Conservation (phyloP, 2,797 vertebrate genomes). For the Coreius guichenoti region DNA sequence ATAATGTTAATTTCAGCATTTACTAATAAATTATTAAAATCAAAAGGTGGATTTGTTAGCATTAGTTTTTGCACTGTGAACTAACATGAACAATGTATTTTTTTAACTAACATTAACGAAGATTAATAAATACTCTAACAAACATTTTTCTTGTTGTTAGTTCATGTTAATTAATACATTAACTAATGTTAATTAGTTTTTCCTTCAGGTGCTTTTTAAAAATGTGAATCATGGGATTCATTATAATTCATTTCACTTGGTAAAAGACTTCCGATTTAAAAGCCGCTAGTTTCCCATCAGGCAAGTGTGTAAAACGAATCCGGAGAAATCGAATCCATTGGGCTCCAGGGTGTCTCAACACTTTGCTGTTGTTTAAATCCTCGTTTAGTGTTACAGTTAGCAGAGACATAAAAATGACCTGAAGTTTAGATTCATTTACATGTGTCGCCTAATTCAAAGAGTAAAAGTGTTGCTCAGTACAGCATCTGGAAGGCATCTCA, state of each 20-base stretch:
- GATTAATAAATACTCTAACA: neutral
- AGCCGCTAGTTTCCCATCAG: neutral
- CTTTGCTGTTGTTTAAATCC: constrained; percentile 1
- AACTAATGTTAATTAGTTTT: neutral
- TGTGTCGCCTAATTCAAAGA: neutral
- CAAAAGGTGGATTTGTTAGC: no score
- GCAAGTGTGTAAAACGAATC: neutral
- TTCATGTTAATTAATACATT: neutral
- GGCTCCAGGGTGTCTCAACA: constrained; percentile 28
- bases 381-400: neutral
- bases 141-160: no score
- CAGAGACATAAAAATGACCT: neutral
- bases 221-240: neutral
- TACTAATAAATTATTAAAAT: no score
- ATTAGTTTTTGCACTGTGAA: no score
- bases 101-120: no score
- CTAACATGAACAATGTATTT: no score
- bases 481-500: neutral
- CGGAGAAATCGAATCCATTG: neutral
- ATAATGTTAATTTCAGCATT: no score
- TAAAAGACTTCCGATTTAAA: neutral
- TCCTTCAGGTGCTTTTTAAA: neutral
- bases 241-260: neutral
- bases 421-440: neutral
- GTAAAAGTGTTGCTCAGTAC: neutral